Evolutionary conservation across 2,113 vertebrate genomes (phyloP), one percentile per base, ranked within the genome.

Genomic region (Actinemys pallida): DNA sequence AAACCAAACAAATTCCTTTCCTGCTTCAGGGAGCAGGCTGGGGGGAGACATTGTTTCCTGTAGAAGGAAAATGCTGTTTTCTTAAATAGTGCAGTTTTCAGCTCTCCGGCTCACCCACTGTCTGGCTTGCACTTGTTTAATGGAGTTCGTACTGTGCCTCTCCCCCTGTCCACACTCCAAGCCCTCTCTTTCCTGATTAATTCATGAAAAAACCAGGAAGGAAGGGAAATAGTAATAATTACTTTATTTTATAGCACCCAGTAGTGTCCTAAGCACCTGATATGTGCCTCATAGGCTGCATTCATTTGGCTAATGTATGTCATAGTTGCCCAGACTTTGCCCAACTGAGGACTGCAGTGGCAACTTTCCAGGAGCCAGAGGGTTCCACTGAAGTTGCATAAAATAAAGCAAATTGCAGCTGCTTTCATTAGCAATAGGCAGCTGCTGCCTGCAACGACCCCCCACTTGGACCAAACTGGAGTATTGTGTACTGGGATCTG

Each of bases 401-500:
- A 83, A 78, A 53, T 79, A 42, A 52, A 88, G 87, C 29, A 49
- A 82, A 56, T 57, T 59, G 42, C 20, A 52, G 35, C 62, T 80
- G 80, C 49, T 29, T 92, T 69, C 35, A 45, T 59, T 65, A 17
- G n/a, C 69, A 54, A 42, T 25, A 49, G 10, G 1, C 19, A 56
- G 54, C 59, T 62, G 14, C 54, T 57, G 56, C 24, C 1, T 2
- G 3, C 75, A 59, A 22, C 53, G 24, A 2, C 20, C 47, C 52
- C 53, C 42, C 84, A 53, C 0, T 0, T 8, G 10, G 19, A 50
- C 82, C 76, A 3, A 0, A 2, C 13, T 29, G 75, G 42, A 78
- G 81, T 10, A 1, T 81, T 56, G 84, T 31, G 0, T 0, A 0
- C 27, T 76, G 45, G 16, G 19, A 7, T 7, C 20, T 7, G 1